Evolutionary conservation across 2,113 vertebrate genomes (phyloP).

Genomic region (Ochotona princeps): DNA sequence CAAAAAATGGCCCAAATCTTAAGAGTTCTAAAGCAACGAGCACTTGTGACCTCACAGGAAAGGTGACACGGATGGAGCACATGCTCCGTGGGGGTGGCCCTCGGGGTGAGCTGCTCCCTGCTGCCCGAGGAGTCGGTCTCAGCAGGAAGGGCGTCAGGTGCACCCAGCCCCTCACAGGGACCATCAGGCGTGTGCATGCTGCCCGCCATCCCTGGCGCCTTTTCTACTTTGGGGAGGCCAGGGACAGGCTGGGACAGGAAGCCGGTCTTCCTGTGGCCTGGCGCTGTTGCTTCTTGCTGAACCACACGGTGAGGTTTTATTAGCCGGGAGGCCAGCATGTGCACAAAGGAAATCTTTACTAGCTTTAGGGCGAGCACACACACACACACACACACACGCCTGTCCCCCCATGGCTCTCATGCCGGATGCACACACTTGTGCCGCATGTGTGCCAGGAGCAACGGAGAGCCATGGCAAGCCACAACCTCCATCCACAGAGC

Average conservation of each 20-base stretch:
- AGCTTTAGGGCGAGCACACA: too few relatives aligned
- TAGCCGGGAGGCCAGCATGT: background rate
- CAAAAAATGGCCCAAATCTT: background rate
- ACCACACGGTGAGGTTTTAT: background rate
- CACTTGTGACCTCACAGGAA: accelerated
- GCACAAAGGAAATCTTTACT: too few relatives aligned
- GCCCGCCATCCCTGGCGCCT: background rate
- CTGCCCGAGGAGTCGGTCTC: background rate
- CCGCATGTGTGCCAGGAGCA: background rate
- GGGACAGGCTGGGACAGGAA: background rate
- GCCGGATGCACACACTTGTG: accelerated
- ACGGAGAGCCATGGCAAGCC: background rate
- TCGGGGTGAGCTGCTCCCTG: too few relatives aligned
- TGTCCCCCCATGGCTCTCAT: background rate
- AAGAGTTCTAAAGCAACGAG: background rate
- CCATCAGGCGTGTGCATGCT: too few relatives aligned
- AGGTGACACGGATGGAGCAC: accelerated
- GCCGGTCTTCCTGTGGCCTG: background rate
- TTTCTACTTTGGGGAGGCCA: background rate
- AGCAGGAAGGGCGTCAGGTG: background rate
- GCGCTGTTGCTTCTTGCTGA: background rate
- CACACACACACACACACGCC: too few relatives aligned
- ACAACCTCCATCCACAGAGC: too few relatives aligned
- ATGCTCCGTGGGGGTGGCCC: too few relatives aligned
- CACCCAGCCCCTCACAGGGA: background rate